Conservation (phyloP, 2,113 vertebrate species). For the Mesitornis unicolor region DNA sequence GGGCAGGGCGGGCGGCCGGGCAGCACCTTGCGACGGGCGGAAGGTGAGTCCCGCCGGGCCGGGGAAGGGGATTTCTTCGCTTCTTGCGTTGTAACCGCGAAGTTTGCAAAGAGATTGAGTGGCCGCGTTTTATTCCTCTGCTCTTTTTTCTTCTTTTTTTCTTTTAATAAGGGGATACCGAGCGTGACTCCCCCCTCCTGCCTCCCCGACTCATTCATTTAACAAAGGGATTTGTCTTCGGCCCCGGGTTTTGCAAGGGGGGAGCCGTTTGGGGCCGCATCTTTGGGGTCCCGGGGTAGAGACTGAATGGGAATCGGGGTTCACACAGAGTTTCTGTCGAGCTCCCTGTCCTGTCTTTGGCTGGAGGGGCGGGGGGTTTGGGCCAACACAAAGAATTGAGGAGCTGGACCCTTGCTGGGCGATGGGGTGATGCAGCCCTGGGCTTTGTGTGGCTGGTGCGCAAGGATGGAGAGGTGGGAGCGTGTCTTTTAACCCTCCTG, state of each 20-base stretch:
- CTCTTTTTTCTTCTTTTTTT: no score
- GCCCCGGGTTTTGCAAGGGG: neutral
- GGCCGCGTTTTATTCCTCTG: no score
- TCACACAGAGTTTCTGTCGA: neutral
- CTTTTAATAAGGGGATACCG: neutral
- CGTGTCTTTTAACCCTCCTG: neutral
- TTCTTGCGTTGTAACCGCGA: neutral
- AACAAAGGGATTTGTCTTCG: neutral
- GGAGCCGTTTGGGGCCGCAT: neutral
- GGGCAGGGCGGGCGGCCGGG: neutral
- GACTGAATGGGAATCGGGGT: neutral
- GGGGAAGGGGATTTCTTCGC: neutral
- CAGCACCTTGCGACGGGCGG: conserved; percentile 42
- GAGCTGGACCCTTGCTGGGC: neutral
- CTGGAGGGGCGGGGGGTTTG: neutral
- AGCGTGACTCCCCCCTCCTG: neutral
- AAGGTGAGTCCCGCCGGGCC: neutral
- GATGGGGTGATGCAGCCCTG: neutral
- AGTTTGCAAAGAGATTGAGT: neutral
- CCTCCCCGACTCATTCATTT: neutral
- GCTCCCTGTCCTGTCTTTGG: neutral
- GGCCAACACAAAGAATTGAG: neutral
- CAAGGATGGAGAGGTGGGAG: neutral
- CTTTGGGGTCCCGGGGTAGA: neutral
- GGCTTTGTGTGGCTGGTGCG: conserved; percentile 18